Evolutionary conservation across 2,797 vertebrate species (phyloP).

Genomic region (Lacerta agilis): DNA sequence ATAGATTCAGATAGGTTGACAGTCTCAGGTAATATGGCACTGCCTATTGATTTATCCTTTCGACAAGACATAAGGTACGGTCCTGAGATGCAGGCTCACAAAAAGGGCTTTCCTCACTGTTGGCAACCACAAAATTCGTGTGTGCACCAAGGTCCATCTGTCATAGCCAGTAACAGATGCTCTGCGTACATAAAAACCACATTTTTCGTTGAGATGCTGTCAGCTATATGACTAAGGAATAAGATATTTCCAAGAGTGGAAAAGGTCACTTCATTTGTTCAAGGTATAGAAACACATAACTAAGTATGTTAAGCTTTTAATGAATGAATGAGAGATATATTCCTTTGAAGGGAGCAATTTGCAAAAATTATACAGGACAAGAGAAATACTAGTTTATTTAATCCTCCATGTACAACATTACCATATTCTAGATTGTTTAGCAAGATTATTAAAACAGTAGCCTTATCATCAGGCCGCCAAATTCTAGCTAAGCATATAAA

Average conservation of each 20-base stretch:
- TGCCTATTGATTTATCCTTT: neutral
- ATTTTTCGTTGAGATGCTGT: neutral
- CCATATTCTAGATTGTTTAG: neutral
- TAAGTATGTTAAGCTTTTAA: constrained; percentile 22
- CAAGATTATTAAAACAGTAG: constrained; percentile 1
- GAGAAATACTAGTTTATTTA: neutral
- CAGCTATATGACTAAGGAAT: neutral
- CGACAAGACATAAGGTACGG: neutral
- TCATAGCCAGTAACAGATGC: neutral
- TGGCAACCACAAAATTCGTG: neutral
- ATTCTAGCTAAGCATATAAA: constrained; percentile 13
- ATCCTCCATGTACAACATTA: neutral
- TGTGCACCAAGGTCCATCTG: neutral
- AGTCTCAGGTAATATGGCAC: neutral
- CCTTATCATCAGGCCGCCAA: neutral
- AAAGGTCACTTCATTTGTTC: constrained; percentile 12
- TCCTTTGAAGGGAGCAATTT: neutral
- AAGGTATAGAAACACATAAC: constrained; percentile 12
- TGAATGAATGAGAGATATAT: neutral
- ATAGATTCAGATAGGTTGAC: neutral
- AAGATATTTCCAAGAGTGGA: neutral
- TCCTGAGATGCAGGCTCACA: neutral
- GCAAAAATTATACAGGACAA: accelerated
- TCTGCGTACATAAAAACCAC: neutral
- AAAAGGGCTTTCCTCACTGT: neutral